phyloP scores from a whole-genome alignment of 92 coral and sea anemone species.

The Virgularia gustaviana region DNA sequence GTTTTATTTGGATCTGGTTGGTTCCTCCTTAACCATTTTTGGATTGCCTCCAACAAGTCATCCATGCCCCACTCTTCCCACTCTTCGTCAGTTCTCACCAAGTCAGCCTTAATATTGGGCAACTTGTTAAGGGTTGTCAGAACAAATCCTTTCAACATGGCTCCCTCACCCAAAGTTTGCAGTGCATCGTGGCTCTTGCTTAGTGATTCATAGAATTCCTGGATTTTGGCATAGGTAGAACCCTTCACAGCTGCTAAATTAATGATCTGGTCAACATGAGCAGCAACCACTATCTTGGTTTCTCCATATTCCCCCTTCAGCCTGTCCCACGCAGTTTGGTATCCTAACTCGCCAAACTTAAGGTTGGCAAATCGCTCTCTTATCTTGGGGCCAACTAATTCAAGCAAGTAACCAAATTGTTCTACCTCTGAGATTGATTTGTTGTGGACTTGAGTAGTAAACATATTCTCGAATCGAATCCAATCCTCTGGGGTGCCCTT shows the following conservation, averaged over 20 bases:
- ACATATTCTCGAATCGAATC: too few relatives aligned
- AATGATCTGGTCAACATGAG: slow-evolving; percentile 39
- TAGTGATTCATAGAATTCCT: slow-evolving; percentile 39
- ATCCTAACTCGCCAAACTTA: too few relatives aligned
- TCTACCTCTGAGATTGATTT: too few relatives aligned
- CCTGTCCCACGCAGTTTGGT: too few relatives aligned
- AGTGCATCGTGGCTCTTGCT: slow-evolving; percentile 39
- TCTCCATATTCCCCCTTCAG: slow-evolving; percentile 29
- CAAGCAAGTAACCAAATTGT: too few relatives aligned
- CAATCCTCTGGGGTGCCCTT: too few relatives aligned
- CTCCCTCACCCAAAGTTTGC: slow-evolving; percentile 47
- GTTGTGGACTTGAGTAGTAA: too few relatives aligned
- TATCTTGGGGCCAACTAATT: too few relatives aligned
- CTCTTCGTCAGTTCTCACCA: slow-evolving; percentile 47
- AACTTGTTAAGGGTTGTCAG: slow-evolving; percentile 39
- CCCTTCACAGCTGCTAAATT: slow-evolving; percentile 37
- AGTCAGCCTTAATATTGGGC: slow-evolving; percentile 51
- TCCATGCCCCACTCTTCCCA: slow-evolving; percentile 55
- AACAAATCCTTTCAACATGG: slow-evolving; percentile 34
- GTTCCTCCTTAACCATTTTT: too few relatives aligned
- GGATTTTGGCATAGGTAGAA: slow-evolving; percentile 31
- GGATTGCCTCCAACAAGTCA: too few relatives aligned
- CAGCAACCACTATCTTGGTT: slow-evolving; percentile 19
- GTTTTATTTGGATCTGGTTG: background rate
- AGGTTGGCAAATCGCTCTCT: too few relatives aligned